Percentiles rank a stretch among this genome's conserved stretches.
phyloP scores from a whole-genome alignment of 2,797 vertebrate species.

The Botia kubotai region DNA sequence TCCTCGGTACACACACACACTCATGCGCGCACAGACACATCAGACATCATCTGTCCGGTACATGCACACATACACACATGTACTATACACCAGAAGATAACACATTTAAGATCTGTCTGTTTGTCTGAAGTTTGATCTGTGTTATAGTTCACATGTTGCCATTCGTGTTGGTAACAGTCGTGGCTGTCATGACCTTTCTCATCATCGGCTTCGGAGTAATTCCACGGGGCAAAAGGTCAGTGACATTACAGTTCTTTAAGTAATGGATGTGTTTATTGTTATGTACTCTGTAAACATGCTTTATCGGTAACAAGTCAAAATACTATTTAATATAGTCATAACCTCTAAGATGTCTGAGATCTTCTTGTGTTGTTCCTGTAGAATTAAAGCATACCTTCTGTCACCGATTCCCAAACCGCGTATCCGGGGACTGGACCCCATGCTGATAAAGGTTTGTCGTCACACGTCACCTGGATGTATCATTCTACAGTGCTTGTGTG shows the following conservation, averaged over 20 bases:
- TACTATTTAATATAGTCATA: neutral
- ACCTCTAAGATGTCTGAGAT: neutral
- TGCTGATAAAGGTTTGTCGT: slow-evolving; percentile 48
- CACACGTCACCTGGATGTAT: too few species aligned
- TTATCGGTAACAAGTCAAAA: too few species aligned
- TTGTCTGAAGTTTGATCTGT: neutral
- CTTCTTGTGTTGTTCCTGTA: slow-evolving; percentile 13
- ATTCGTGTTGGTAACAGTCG: slow-evolving; percentile 67
- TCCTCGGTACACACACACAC: neutral
- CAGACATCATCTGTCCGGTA: too few species aligned
- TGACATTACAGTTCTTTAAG: neutral
- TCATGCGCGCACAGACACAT: too few species aligned
- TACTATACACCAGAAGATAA: too few species aligned
- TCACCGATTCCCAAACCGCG: slow-evolving; percentile 52
- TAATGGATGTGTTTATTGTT: neutral
- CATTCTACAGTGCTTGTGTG: slow-evolving; percentile 10
- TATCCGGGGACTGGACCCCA: slow-evolving; percentile 55
- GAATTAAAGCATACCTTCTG: slow-evolving; percentile 56
- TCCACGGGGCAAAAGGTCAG: slow-evolving; percentile 76
- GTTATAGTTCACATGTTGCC: slow-evolving; percentile 72
- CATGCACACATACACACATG: too few species aligned
- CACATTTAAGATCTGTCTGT: too few species aligned
- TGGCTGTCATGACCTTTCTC: slow-evolving; percentile 68
- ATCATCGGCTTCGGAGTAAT: slow-evolving; percentile 68
- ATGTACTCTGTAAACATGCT: too few species aligned